Base-by-base conservation (phyloP, 2,797 vertebrate species). In the Selene dorsalis region DNA sequence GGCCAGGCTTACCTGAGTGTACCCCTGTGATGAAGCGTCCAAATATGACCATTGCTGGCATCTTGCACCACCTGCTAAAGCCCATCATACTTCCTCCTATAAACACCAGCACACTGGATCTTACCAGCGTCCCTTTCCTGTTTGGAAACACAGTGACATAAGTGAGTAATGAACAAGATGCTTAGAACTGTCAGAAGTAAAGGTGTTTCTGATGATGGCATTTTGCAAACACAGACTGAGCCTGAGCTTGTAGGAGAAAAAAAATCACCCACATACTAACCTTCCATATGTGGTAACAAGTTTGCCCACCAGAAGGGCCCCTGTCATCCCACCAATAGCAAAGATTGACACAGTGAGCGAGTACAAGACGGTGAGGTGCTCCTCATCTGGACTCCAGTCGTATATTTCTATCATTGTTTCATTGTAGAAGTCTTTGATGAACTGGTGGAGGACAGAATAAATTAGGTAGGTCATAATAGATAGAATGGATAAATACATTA, bases 371-470 rank as follows among this genome's bases (percentile, higher is more conserved):
- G 95, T 96, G 61, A 96, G 83, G 26, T 59, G 38, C 0, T 86
- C 76, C 0, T 93, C 88, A 2, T 87, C 89, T 72, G 95, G 84
- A 69, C 78, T 79, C 0, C 84, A 90, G 5, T 94, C 91, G 0
- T 94, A 94, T 0, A 90, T 87, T 66, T 84, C 89, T 17, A 88
- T 64, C 86, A 96, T 93, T 0, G 96, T 96, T 73, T 94, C 57
- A 0, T 98, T 97, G 88, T 96, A 98, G 94, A 98, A 98, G 20
- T 93, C 88, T 93, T 97, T 98, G 77, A 98, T 95, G 87, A 96
- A 93, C 97, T 98, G 89, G 26, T 52, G 55, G 60, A 63, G 50
- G 35, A 80, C 30, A 61, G 6, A 56, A 64, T 3, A 45, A 61
- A 39, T 3, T 2, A 38, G 50, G 52, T 35, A 32, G 30, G 2